Percentiles rank a stretch among this genome's conserved stretches.
Evolutionary conservation across 2,797 vertebrate genomes (phyloP).

Genomic region (Amblyraja radiata): DNA sequence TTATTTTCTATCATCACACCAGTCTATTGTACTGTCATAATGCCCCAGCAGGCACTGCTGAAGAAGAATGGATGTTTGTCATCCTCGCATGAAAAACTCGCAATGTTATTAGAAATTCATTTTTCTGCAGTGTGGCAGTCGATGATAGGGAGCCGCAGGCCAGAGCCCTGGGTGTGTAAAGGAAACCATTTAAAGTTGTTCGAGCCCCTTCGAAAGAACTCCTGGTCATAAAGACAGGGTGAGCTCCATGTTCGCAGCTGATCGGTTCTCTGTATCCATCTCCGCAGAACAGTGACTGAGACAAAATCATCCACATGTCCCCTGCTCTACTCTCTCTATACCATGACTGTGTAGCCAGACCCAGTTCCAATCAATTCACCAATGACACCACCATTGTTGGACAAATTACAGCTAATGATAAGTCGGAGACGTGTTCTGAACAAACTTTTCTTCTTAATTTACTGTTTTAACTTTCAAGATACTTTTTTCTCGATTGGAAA

Average conservation of each 20-base stretch:
- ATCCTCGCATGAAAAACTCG: conserved; percentile 20
- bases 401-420: too few relatives aligned
- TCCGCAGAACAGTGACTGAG: neutral
- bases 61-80: conserved; percentile 30
- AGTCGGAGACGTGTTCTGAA: neutral
- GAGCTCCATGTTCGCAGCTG: neutral
- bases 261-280: neutral
- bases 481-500: neutral
- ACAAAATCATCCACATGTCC: neutral
- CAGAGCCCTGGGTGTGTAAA: neutral
- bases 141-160: neutral
- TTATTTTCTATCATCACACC: conserved; percentile 33
- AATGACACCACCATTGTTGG: too few relatives aligned
- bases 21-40: conserved; percentile 30
- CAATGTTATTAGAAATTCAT: conserved; percentile 1
- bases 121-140: neutral
- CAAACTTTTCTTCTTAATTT: neutral
- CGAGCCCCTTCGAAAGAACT: neutral
- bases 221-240: too few relatives aligned
- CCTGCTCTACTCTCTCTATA: too few relatives aligned
- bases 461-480: neutral
- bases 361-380: too few relatives aligned
- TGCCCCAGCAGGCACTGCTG: conserved; percentile 25
- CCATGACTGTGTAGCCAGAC: too few relatives aligned
- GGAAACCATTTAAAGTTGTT: conserved; percentile 9